Percentiles rank a stretch among this genome's conserved stretches.
Conservation (phyloP, 1,140 invertebrate species). For the Saccostrea echinata region DNA sequence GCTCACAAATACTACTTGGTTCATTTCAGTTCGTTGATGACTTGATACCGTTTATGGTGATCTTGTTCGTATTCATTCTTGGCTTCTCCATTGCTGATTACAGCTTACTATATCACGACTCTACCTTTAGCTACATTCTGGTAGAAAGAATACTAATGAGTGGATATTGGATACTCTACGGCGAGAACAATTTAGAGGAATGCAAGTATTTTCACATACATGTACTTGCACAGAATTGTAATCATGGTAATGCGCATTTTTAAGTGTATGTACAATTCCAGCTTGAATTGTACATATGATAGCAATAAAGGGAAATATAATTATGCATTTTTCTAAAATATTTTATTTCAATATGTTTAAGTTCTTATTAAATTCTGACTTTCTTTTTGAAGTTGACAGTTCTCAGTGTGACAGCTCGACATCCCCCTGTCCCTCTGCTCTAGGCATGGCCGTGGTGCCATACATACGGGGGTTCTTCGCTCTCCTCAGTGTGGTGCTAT, state of each 20-base stretch:
- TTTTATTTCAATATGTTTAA: no score
- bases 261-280: no score
- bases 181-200: conserved; percentile 18
- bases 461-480: conserved; percentile 4
- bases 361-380: background rate
- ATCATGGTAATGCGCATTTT: no score
- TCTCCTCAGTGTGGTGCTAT: background rate
- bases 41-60: background rate
- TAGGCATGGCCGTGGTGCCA: background rate
- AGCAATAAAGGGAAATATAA: no score
- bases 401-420: background rate
- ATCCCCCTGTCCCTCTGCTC: background rate
- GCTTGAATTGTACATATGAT: no score
- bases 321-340: no score
- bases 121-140: background rate
- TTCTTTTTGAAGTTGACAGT: background rate
- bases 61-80: background rate
- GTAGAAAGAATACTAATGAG: background rate
- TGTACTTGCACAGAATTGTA: no score
- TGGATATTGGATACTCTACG: conserved; percentile 27
- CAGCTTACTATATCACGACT: background rate
- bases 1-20: background rate
- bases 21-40: conserved; percentile 16
- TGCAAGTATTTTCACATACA: background rate
- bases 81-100: conserved; percentile 12